Evolutionary conservation across 92 coral and sea anemone species (phyloP), one percentile per base, ranked within the genome.

Genomic region (Phenganax subtilis): DNA sequence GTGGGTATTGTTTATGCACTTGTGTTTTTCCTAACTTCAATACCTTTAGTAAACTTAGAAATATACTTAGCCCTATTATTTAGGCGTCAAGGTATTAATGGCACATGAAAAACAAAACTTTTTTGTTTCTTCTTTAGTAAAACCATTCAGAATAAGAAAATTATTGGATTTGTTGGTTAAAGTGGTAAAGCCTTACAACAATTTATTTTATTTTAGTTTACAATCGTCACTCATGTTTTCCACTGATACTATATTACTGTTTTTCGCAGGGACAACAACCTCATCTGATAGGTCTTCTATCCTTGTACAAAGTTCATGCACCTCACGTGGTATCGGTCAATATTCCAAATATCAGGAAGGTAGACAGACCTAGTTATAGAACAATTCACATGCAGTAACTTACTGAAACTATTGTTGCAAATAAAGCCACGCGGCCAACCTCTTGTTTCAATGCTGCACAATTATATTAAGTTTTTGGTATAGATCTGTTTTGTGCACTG

Each of bases 101-200:
- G n/a, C 14, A 67, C 7, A 55, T 11, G 7, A 47, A 6, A 51
- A 27, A 54, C 52, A n/a, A 44, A 27, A 27, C 27, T 58, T 61
- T n/a, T 17, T 80, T 9, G 44, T 58, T 53, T 52, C 67, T 44
- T 53, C 74, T 25, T 59, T 3, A 93, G 98, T 93, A 15, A 90
- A 87, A 76, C 87, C 83, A 52, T 93, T 91, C 65, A 91, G 98
- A 77, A 80, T 93, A 75, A 93, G 82, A 80, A 93, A 90, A 84
- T 69, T 93, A 54, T 69, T 91, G 76, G 91, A 88, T 85, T 91
- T 93, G 6, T 91, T 88, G 54, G 87, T 60, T 53, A 91, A 91
- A 63, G 83, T 84, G 87, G 98, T 93, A 88, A 86, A 55, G 52
- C 17, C 9, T 10, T 8, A 69, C 53, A 59, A 59, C 3, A 1